Conservation (phyloP, 2,888 invertebrate species). For the Athrips mouffetella region DNA sequence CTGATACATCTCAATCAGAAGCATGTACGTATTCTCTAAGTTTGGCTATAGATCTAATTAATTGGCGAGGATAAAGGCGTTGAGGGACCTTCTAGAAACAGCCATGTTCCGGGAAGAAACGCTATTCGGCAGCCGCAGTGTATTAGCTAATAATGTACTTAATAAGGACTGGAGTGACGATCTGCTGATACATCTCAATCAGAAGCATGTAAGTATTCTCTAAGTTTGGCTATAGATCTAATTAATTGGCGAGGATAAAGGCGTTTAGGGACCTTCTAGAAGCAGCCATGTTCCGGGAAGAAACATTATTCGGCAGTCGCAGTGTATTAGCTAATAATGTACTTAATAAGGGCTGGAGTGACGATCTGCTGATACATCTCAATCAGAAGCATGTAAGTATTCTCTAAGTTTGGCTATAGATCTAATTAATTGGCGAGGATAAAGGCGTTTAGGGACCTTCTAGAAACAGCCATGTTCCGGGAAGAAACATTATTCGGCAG, state of each 20-base stretch:
- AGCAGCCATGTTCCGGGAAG: conserved; percentile 83
- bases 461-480: too few species aligned
- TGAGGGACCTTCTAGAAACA: conserved; percentile 85
- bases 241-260: conserved; percentile 83
- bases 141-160: conserved; percentile 58
- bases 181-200: conserved; percentile 82
- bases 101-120: conserved; percentile 83
- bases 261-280: conserved; percentile 86
- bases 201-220: conserved; percentile 83
- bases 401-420: background rate
- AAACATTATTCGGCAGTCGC: conserved; percentile 83
- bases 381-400: conserved; percentile 86
- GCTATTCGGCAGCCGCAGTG: conserved; percentile 83
- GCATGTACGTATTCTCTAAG: conserved; percentile 77
- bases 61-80: conserved; percentile 83
- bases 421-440: too few species aligned
- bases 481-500: too few species aligned
- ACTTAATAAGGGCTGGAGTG: conserved; percentile 55
- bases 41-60: too few species aligned
- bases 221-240: background rate
- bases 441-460: too few species aligned
- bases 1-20: conserved; percentile 85
- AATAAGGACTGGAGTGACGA: conserved; percentile 47
- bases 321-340: conserved; percentile 59
- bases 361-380: conserved; percentile 75